Evolutionary conservation across 2,888 invertebrate species (phyloP).

Genomic region (Synergus umbraculus): DNA sequence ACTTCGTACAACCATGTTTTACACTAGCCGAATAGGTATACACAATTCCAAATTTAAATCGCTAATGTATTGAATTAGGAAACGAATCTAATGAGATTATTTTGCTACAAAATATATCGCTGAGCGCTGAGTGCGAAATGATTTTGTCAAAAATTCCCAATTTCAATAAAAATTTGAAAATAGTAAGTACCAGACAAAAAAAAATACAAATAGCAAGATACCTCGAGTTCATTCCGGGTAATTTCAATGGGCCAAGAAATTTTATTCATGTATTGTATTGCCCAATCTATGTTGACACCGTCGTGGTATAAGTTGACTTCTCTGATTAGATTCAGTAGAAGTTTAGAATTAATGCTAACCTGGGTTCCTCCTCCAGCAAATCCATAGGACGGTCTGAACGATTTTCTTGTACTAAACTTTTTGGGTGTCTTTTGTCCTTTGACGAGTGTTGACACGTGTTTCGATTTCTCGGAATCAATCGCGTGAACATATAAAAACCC

Average conservation of each 20-base stretch:
- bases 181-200: not conserved
- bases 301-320: conserved; percentile 48
- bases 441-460: conserved; percentile 65
- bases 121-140: not conserved
- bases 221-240: not conserved
- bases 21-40: not conserved
- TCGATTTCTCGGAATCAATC: conserved; percentile 58
- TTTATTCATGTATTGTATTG: conserved; percentile 15
- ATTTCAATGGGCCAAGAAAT: conserved; percentile 43
- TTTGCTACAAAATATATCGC: not conserved
- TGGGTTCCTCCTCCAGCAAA: conserved; percentile 33
- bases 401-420: not conserved
- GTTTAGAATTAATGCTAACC: conserved; percentile 19
- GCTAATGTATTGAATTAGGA: not conserved
- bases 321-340: conserved; percentile 46
- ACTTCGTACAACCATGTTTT: not conserved
- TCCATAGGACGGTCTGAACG: not conserved
- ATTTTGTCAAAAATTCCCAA: not conserved
- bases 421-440: conserved; percentile 56
- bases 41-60: not conserved
- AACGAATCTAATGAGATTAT: not conserved
- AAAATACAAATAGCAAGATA: not conserved
- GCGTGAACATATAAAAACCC: conserved; percentile 50
- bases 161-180: not conserved
- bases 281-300: conserved; percentile 52